Evolutionary conservation across 1,140 invertebrate species (phyloP).

Genomic region (Formica selysi): DNA sequence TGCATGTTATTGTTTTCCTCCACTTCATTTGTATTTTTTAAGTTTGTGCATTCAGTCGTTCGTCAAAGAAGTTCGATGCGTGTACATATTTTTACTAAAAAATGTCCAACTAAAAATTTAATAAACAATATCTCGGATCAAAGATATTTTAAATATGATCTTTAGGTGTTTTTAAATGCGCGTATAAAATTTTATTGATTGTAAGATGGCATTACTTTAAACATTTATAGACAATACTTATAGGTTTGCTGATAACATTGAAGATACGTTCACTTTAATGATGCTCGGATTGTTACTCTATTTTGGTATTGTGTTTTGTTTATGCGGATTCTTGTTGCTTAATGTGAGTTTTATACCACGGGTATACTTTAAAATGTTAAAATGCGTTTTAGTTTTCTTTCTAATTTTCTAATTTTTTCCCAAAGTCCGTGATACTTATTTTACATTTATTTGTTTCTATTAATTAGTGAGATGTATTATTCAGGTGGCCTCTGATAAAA

Average conservation of each 20-base stretch:
- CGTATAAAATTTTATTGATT: not conserved
- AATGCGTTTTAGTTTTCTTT: no score
- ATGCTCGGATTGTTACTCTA: constrained; percentile 14
- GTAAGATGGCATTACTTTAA: not conserved
- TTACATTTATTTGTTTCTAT: not conserved
- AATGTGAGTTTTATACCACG: constrained; percentile 18
- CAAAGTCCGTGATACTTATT: not conserved
- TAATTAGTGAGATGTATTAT: constrained; percentile 29
- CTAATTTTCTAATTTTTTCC: not conserved
- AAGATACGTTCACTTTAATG: constrained; percentile 15
- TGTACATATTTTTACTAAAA: no score
- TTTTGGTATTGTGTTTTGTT: constrained; percentile 31
- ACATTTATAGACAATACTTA: not conserved
- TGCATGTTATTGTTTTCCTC: no score
- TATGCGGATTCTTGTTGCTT: constrained; percentile 21
- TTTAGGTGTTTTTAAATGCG: no score
- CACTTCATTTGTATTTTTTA: no score
- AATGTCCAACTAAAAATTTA: no score
- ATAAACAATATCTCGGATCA: no score
- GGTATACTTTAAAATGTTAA: not conserved
- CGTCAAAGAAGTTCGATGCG: no score
- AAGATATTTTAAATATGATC: no score
- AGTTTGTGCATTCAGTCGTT: no score
- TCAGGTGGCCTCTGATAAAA: not conserved
- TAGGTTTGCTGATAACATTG: constrained; percentile 20